phyloP scores from a whole-genome alignment of 2,797 vertebrate genomes.

The Ateles fusciceps region DNA sequence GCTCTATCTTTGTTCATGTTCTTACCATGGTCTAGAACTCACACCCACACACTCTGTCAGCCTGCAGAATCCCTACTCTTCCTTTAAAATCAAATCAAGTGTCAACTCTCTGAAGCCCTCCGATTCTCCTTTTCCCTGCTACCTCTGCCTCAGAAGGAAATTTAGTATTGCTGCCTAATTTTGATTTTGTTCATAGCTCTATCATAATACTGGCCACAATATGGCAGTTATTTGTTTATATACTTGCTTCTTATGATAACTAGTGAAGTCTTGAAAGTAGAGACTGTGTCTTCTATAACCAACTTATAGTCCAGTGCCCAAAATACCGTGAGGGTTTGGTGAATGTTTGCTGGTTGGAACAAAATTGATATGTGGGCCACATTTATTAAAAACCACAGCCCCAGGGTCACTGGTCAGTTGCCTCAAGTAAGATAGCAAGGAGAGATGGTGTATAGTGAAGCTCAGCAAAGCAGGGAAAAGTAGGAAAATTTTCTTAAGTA shows the following conservation, averaged over 20 bases:
- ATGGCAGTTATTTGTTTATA: not conserved
- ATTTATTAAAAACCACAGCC: not conserved
- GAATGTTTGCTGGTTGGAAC: not conserved
- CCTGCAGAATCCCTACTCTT: not conserved
- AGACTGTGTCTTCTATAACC: not conserved
- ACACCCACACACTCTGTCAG: not conserved
- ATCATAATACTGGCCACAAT: not conserved
- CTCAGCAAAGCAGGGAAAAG: too few relatives aligned
- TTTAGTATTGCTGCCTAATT: not conserved
- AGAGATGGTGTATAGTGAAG: not conserved
- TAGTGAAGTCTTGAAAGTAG: not conserved
- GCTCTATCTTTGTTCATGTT: not conserved
- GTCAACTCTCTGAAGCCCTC: not conserved
- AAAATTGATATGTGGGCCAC: not conserved
- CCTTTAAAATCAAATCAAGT: not conserved
- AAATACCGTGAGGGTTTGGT: not conserved
- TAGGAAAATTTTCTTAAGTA: not conserved
- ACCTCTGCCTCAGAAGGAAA: not conserved
- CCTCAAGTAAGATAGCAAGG: not conserved
- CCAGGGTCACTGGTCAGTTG: not conserved
- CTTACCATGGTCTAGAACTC: not conserved
- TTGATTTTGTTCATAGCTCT: not conserved
- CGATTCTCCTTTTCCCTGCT: not conserved
- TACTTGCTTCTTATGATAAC: not conserved
- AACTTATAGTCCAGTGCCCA: not conserved